Percentiles rank a stretch among this genome's conserved stretches.
phyloP scores from a whole-genome alignment of 2,113 vertebrate species.

The Puma concolor region DNA sequence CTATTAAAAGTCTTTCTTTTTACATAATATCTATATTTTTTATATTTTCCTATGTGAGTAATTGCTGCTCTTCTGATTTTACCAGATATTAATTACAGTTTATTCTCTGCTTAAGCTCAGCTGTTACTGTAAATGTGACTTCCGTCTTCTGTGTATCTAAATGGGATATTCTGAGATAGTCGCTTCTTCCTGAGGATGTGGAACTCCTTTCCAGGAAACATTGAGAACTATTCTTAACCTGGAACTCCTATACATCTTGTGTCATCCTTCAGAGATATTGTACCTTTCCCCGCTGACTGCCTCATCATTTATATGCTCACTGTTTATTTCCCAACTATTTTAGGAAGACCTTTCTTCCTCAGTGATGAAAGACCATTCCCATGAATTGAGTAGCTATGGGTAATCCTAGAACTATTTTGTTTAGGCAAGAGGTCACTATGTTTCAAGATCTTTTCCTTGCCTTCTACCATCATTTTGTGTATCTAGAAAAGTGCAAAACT shows the following conservation, averaged over 20 bases:
- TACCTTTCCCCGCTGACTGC: conserved; percentile 41
- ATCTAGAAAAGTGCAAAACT: conserved; percentile 22
- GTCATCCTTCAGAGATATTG: conserved; percentile 67
- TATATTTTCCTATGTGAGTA: conserved; percentile 4
- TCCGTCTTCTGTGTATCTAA: conserved; percentile 64
- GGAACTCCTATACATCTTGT: conserved; percentile 54
- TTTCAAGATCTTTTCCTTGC: conserved; percentile 19
- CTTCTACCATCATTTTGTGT: conserved; percentile 14
- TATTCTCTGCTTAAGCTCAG: conserved; percentile 36
- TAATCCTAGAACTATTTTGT: conserved; percentile 58
- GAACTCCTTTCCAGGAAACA: conserved; percentile 72
- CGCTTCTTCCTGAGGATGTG: conserved; percentile 76
- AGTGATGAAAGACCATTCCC: conserved; percentile 31
- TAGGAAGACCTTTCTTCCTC: conserved; percentile 64
- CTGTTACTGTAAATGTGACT: conserved; percentile 55
- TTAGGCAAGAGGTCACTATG: conserved; percentile 35
- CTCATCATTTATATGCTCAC: background rate
- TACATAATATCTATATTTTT: background rate
- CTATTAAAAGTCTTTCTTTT: background rate
- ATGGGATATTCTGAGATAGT: conserved; percentile 73
- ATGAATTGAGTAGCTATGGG: background rate
- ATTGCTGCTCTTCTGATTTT: conserved; percentile 26
- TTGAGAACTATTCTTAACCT: conserved; percentile 74
- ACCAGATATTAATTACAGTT: conserved; percentile 50
- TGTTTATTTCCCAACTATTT: conserved; percentile 75